Percentiles rank a stretch among this genome's conserved stretches.
Conservation (phyloP, 1,140 invertebrate species). For the Galleria mellonella region DNA sequence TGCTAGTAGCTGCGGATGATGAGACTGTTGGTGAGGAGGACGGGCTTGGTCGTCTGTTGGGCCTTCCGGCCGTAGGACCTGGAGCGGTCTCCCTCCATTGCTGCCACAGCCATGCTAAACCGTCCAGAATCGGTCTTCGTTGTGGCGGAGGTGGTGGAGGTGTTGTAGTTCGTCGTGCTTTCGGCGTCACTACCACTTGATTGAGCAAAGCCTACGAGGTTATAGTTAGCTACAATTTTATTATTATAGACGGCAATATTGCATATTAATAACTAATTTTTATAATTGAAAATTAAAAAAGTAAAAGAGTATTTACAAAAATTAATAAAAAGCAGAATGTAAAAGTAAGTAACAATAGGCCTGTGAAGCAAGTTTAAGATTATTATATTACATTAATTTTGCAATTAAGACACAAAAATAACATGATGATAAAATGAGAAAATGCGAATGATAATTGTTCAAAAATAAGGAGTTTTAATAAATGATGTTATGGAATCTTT, state of each 20-base stretch:
- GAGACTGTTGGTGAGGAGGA: constrained; percentile 26
- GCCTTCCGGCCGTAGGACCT: constrained; percentile 27
- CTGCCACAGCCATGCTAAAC: constrained; percentile 71
- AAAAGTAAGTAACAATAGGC: not conserved
- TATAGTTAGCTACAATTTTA: constrained; percentile 32
- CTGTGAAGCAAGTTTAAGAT: not conserved
- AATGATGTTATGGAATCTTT: too few species aligned
- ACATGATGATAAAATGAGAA: not conserved
- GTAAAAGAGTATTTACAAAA: not conserved
- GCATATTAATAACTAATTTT: constrained; percentile 2
- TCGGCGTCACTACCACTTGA: constrained; percentile 73
- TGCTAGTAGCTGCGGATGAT: constrained; percentile 41
- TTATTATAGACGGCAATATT: not conserved
- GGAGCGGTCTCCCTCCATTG: constrained; percentile 70
- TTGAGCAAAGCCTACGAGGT: constrained; percentile 72
- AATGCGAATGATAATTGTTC: too few species aligned
- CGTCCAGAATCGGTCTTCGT: constrained; percentile 65
- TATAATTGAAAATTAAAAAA: not conserved
- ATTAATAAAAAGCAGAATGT: not conserved
- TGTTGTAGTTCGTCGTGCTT: constrained; percentile 54
- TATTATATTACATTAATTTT: not conserved
- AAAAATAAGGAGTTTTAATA: too few species aligned
- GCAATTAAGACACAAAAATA: not conserved
- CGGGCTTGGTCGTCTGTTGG: constrained; percentile 31
- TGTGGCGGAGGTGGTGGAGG: constrained; percentile 51